phyloP scores from a whole-genome alignment of 2,797 vertebrate species.

The Muscicapa striata region DNA sequence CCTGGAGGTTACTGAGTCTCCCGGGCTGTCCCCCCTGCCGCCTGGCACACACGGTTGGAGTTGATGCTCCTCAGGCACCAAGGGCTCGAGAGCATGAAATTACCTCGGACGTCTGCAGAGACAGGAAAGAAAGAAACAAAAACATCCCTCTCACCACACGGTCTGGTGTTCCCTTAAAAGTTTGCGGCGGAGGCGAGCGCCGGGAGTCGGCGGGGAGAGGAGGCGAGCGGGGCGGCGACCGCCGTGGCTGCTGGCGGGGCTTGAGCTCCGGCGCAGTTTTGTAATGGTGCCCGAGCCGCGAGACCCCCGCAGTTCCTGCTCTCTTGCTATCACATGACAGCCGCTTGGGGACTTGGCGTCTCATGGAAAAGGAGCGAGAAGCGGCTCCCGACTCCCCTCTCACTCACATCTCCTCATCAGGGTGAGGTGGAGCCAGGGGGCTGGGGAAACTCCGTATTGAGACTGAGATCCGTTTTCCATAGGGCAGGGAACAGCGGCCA shows the following conservation, averaged over 20 bases:
- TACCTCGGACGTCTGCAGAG: neutral
- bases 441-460: neutral
- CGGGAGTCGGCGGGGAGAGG: neutral
- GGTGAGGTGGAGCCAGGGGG: neutral
- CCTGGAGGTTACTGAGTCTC: neutral
- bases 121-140: neutral
- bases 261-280: constrained; percentile 79
- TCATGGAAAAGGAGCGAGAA: neutral
- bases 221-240: neutral
- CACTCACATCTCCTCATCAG: neutral
- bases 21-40: neutral
- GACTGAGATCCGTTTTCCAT: neutral
- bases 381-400: neutral
- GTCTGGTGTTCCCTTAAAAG: neutral
- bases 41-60: neutral
- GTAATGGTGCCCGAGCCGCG: constrained; percentile 80
- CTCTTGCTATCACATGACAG: constrained; percentile 87
- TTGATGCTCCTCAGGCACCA: neutral
- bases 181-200: neutral
- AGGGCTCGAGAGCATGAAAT: neutral
- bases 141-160: neutral
- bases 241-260: constrained; percentile 42
- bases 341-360: constrained; percentile 73
- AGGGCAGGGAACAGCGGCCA: neutral
- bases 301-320: constrained; percentile 86